These are phyloP conservation scores for Drosophila willistoni DNA, from an alignment of 1,140 invertebrate genomes.

Conservation along the genomic window DNA sequence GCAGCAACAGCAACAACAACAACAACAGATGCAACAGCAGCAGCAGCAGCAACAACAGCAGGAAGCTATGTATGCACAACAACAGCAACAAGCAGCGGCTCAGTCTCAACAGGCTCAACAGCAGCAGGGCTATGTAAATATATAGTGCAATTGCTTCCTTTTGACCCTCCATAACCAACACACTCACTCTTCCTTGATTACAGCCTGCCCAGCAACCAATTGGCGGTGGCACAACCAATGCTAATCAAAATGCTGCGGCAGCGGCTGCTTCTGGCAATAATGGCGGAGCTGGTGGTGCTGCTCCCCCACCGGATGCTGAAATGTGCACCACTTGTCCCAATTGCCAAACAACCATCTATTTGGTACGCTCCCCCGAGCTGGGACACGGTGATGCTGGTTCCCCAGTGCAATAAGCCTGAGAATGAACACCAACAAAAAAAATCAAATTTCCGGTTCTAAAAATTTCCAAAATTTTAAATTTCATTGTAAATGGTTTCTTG, in stretches of 20 bases:
- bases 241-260: not conserved
- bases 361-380: slow-evolving; percentile 66
- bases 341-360: slow-evolving; percentile 77
- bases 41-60: slow-evolving; percentile 23
- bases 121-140: slow-evolving; percentile 57
- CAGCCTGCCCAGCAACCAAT: slow-evolving; percentile 37
- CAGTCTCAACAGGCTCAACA: slow-evolving; percentile 34
- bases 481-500: not conserved
- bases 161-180: not conserved
- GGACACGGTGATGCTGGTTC: slow-evolving; percentile 58
- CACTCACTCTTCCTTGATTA: slow-evolving; percentile 2
- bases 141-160: slow-evolving; percentile 10
- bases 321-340: slow-evolving; percentile 81
- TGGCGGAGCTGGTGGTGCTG: slow-evolving; percentile 13
- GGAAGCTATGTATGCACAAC: slow-evolving; percentile 16
- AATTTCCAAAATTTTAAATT: slow-evolving; percentile 4
- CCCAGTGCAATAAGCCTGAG: slow-evolving; percentile 35
- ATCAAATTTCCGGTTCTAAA: slow-evolving; percentile 31
- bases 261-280: slow-evolving; percentile 11
- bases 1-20: slow-evolving; percentile 6
- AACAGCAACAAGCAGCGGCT: slow-evolving; percentile 12
- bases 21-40: slow-evolving; percentile 21
- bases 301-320: slow-evolving; percentile 54
- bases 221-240: slow-evolving; percentile 8
- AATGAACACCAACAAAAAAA: not conserved